Percentiles rank a stretch among this genome's conserved stretches.
phyloP scores from a whole-genome alignment of 2,888 invertebrate species.

The Tipula confusa region DNA sequence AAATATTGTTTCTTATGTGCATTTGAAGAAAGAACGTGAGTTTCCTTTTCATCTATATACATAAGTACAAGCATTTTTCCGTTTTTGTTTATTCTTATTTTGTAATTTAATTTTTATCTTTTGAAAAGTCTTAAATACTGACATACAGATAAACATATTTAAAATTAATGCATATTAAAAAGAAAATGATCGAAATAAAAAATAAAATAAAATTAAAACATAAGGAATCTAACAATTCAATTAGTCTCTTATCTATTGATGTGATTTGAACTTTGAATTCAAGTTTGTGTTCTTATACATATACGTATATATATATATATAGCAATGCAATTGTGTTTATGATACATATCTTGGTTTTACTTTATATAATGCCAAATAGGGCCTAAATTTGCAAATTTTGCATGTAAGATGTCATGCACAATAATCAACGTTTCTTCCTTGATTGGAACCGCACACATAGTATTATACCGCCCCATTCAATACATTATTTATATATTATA shows the following conservation, averaged over 20 bases:
- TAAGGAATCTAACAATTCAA: conserved; percentile 29
- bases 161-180: conserved; percentile 27
- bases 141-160: conserved; percentile 30
- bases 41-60: neutral
- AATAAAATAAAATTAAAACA: conserved; percentile 27
- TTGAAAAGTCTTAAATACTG: conserved; percentile 29
- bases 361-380: neutral
- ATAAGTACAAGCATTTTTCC: neutral
- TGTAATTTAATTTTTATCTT: conserved; percentile 25
- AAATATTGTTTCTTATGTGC: conserved; percentile 12
- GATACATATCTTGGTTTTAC: neutral
- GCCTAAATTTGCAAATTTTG: neutral
- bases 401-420: neutral
- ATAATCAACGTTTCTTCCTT: neutral
- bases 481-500: neutral
- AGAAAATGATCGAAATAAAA: conserved; percentile 12
- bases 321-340: neutral
- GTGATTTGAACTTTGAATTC: conserved; percentile 29
- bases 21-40: neutral
- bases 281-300: neutral
- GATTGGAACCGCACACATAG: neutral
- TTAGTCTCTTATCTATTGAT: conserved; percentile 30
- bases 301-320: too few species aligned
- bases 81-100: neutral
- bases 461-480: neutral